Evolutionary conservation across 2,888 invertebrate species (phyloP), one percentile per base, ranked within the genome.

Genomic region (Parapristionchus giblindavisi): DNA sequence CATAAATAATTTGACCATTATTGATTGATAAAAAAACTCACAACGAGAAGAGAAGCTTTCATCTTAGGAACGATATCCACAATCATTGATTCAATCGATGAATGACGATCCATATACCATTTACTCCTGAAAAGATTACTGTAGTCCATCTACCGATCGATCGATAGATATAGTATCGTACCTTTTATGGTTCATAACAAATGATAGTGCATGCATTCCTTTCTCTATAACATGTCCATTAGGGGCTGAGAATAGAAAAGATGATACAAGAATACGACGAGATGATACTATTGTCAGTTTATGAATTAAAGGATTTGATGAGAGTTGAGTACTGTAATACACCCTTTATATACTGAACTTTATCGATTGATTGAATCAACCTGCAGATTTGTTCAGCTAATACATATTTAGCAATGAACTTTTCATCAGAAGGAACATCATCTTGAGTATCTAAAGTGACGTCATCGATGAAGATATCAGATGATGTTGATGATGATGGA

Each of bases 331-430:
- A 75, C 83, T 84, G 68, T 73, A 80, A 60, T 43, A 52, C 4
- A 29, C 29, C 43, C 17, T 43, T 43, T 43, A 43, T 17, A 14
- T 43, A 14, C 43, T 17, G 8, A 43, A 34, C 32, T 34, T 24
- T 58, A 32, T 29, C 21, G 56, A 29, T 17, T 43, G 34, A 32
- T 5, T 1, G 58, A 58, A 58, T 75, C 77, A n/a, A 84, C 84
- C 83, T 85, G 82, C 85, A 85, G 51, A 85, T 85, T 40, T 85
- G 81, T 70, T 85, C 86, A 29, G 86, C 84, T 43, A 86, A 71
- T 8, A 85, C 86, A 75, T 80, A 82, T 76, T 86, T 86, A 17
- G 84, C 81, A 0, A 86, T 82, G 75, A 85, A 86, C 24, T 76
- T 76, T 48, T 86, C 86, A 73, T 86, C 86, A n/a, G 80, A 76